These are phyloP conservation scores for Melanotaenia maccullochi DNA, from an alignment of 2,797 vertebrate genomes.

Conservation along the genomic window DNA sequence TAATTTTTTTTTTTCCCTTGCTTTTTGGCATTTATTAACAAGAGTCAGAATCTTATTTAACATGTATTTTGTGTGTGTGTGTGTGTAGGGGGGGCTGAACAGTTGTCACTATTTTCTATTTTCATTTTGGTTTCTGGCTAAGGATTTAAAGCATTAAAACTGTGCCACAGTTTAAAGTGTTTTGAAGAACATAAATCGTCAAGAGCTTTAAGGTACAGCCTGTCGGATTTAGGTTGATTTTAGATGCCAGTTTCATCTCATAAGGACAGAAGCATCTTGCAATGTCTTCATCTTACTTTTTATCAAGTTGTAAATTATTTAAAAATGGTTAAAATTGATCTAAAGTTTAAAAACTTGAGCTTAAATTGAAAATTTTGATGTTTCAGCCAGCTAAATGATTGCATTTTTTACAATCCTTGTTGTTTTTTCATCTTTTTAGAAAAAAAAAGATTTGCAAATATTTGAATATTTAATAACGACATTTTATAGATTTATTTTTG, in stretches of 20 bases:
- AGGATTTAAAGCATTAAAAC: background rate
- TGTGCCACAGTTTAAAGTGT: background rate
- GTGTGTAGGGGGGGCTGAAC: no score
- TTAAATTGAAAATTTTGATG: background rate
- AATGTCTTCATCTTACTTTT: background rate
- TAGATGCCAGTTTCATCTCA: background rate
- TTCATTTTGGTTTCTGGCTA: background rate
- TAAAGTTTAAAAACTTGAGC: background rate
- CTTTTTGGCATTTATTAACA: constrained; percentile 1
- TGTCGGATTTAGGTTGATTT: background rate
- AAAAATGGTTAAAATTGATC: background rate
- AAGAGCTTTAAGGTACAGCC: background rate
- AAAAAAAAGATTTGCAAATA: background rate
- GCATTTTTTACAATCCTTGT: background rate
- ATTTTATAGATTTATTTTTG: background rate
- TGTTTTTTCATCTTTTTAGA: background rate
- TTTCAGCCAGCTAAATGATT: background rate
- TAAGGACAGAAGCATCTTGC: background rate
- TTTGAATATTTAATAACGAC: background rate
- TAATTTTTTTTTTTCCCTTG: constrained; percentile 24
- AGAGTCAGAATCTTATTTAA: background rate
- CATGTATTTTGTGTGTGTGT: background rate
- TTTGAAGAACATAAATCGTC: background rate
- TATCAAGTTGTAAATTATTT: background rate
- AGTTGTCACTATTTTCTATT: background rate